Evolutionary conservation across 2,797 vertebrate species (phyloP), one percentile per base, ranked within the genome.

Genomic region (Percopsis omiscomaycus): DNA sequence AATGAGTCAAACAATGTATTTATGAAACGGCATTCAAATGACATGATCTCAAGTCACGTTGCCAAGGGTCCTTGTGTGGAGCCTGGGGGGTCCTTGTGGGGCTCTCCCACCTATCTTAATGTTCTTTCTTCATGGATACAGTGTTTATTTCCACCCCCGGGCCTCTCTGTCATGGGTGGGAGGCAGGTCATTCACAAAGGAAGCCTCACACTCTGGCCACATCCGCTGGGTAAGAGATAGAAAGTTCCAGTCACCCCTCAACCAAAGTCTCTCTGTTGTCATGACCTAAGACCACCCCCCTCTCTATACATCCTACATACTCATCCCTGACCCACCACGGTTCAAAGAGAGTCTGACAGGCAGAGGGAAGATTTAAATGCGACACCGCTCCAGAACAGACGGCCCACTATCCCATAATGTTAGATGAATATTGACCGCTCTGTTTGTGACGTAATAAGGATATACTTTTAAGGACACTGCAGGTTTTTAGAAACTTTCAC

Each of bases 191-290:
- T 61, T 68, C 67, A 85, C 83, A 89, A 89, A 92, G 84, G 85
- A 67, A 22, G 60, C 67, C 87, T 83, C 88, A 89, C 79, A 81
- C 66, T 13, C 54, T 47, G 59, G 69, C 68, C 79, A 84, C 74
- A 58, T 81, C 61, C 57, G 63, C 80, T 37, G 80, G 80, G 57
- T 88, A 79, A 81, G 70, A 54, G 27, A 80, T 81, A 87, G 82
- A 90, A 81, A 91, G 84, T 91, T 88, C 71, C 81, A 80, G 78
- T 86, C 74, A 86, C 74, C 73, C 85, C 84, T 50, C 54, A 51
- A 71, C 87, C 92, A 88, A 89, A 69, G 79, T 77, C 62, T 71
- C 61, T 83, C 58, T 75, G 85, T 87, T 80, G 79, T 84, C 81
- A 73, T 72, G 62, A 56, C 74, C 87, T 71, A 60, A 78, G 66